phyloP scores from a whole-genome alignment of 2,888 invertebrate genomes.

The Ypsolopha sequella region DNA sequence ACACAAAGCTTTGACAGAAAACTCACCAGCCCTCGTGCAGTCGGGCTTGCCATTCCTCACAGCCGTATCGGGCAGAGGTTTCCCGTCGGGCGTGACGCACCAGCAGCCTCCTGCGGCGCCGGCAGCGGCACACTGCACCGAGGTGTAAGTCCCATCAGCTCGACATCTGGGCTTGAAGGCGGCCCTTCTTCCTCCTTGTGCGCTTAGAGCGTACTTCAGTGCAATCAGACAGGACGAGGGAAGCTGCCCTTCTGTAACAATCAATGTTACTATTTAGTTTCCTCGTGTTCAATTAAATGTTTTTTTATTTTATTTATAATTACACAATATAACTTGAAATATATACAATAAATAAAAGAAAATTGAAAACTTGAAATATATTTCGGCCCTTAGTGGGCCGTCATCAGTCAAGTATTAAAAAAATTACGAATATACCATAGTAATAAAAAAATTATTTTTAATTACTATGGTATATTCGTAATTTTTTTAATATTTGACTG shows the following conservation, averaged over 20 bases:
- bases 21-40: constrained; percentile 68
- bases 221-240: constrained; percentile 61
- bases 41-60: constrained; percentile 78
- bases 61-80: constrained; percentile 84
- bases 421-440: too few relatives aligned
- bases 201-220: constrained; percentile 47
- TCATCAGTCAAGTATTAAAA: too few relatives aligned
- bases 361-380: too few relatives aligned
- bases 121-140: constrained; percentile 86
- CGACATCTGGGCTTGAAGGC: constrained; percentile 84
- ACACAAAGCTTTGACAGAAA: too few relatives aligned
- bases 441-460: too few relatives aligned
- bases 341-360: too few relatives aligned
- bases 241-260: constrained; percentile 35
- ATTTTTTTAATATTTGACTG: too few relatives aligned
- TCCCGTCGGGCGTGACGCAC: constrained; percentile 90
- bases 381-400: too few relatives aligned
- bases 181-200: constrained; percentile 49
- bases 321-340: too few relatives aligned
- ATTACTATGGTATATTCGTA: too few relatives aligned
- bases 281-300: too few relatives aligned
- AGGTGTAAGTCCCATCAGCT: constrained; percentile 85
- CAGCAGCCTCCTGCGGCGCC: constrained; percentile 85
- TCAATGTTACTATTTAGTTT: neutral
- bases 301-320: too few relatives aligned